phyloP scores from a whole-genome alignment of 2,888 invertebrate genomes.

The Azorinus chamasolen region DNA sequence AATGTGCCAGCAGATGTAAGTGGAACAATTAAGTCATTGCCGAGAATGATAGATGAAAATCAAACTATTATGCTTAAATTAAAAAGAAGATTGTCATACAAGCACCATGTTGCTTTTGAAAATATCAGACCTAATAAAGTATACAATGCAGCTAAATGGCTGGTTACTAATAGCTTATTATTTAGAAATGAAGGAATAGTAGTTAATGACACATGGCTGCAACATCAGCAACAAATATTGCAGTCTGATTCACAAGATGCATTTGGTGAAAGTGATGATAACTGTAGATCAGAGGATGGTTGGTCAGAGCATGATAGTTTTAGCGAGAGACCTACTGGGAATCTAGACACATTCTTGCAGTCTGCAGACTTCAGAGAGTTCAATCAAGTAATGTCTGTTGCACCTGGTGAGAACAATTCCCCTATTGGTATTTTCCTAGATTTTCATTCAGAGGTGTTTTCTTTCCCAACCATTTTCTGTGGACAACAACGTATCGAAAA shows the following conservation, averaged over 20 bases:
- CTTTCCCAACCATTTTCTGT: slow-evolving; percentile 39
- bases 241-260: not conserved
- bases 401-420: slow-evolving; percentile 35
- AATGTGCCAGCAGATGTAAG: slow-evolving; percentile 60
- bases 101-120: slow-evolving; percentile 50
- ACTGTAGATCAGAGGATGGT: too few species aligned
- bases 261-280: not conserved
- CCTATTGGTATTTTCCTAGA: slow-evolving; percentile 22
- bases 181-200: slow-evolving; percentile 48
- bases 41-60: slow-evolving; percentile 40
- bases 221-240: not conserved
- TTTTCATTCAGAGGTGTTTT: slow-evolving; percentile 22
- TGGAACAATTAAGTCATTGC: slow-evolving; percentile 43
- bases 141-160: slow-evolving; percentile 50
- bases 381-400: slow-evolving; percentile 31
- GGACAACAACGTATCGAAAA: slow-evolving; percentile 24
- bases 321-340: slow-evolving; percentile 20
- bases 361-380: slow-evolving; percentile 44
- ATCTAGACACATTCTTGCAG: slow-evolving; percentile 28
- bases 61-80: slow-evolving; percentile 52
- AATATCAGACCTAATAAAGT: slow-evolving; percentile 48
- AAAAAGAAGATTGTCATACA: too few species aligned
- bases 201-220: slow-evolving; percentile 30
- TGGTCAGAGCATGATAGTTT: slow-evolving; percentile 11
- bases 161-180: slow-evolving; percentile 49